Base-by-base conservation (phyloP, 2,888 invertebrate genomes). In the Cacoxenus indagator region DNA sequence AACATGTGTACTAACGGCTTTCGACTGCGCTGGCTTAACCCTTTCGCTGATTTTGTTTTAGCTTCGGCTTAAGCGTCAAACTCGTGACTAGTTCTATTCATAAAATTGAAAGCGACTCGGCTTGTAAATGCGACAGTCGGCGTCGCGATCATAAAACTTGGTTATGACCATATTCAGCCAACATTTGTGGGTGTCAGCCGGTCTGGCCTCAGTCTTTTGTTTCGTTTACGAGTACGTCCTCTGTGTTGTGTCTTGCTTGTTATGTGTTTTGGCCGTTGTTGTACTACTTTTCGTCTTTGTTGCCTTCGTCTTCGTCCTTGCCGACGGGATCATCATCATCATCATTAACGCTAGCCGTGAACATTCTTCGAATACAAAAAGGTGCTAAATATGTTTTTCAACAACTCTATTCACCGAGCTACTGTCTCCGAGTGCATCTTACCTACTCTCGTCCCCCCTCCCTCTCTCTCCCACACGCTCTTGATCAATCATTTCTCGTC, bases 351-450 rank as follows among this genome's bases (percentile, higher is more conserved):
- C 61, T 19, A n/a, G 26, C 51, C 51, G n/a, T 6, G 43, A 61
- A 54, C 73, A 78, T 82, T 83, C 75, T 82, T 81, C 77, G 72
- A 74, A 77, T 73, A 83, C 78, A 83, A 84, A 80, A 77, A 82
- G 79, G 84, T 85, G 84, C 76, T 81, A 85, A 83, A 70, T 79
- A 76, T 73, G 74, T 76, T 76, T 77, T 74, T 69, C 70, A 74
- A 72, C 71, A 80, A 70, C 69, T 43, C 57, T 55, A 26, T 26
- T 37, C 64, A 27, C 2, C 22, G 65, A 19, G 62, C 45, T 37
- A 9, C 17, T 74, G 69, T 45, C 48, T 70, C 8, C 31, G 31
- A 29, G 19, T 11, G 45, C n/a, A 8, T 17, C 4, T 48, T 17
- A 48, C 17, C 17, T 48, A n/a, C 67, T 11, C 11, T n/a, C 5